A percentile compares a stretch with the other conserved stretches of the same genome.
Conservation (phyloP, 2,113 vertebrate species). For the Rhynchomys soricoides region DNA sequence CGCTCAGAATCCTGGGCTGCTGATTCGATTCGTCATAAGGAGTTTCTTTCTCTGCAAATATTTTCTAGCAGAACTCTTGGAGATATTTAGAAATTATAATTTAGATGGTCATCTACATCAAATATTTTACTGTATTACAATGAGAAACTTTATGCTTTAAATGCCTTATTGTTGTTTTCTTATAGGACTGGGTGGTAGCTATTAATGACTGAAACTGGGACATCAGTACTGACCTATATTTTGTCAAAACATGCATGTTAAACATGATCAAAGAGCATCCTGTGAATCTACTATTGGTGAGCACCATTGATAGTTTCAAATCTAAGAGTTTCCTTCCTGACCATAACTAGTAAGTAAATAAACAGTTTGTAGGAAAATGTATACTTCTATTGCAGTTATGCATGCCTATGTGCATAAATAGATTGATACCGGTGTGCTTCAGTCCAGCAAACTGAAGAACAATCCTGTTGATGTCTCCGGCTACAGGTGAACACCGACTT, state of each 20-base stretch:
- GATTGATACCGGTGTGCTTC: background rate
- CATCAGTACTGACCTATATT: conserved; percentile 33
- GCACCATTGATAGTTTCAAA: conserved; percentile 71
- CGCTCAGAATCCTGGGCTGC: background rate
- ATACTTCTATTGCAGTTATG: background rate
- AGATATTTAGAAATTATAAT: background rate
- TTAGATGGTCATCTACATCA: conserved; percentile 2
- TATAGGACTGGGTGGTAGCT: conserved; percentile 25
- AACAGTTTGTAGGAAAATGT: conserved; percentile 49
- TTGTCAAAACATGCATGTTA: conserved; percentile 59
- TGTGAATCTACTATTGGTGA: conserved; percentile 3
- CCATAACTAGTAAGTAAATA: conserved; percentile 64
- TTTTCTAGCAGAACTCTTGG: conserved; percentile 19
- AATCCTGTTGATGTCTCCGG: conserved; percentile 53
- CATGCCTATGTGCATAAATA: background rate
- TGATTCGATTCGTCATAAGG: background rate
- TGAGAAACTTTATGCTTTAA: conserved; percentile 36
- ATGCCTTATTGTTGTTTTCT: background rate
- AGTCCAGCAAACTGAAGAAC: background rate
- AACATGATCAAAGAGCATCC: background rate
- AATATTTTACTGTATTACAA: conserved; percentile 47
- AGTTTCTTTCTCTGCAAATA: conserved; percentile 6
- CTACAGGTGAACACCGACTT: conserved; percentile 53
- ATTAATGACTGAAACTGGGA: conserved; percentile 65
- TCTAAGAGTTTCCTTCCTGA: conserved; percentile 61